Evolutionary conservation across 1,140 invertebrate genomes (phyloP), one percentile per base, ranked within the genome.

Genomic region (Penaeus vannamei): DNA sequence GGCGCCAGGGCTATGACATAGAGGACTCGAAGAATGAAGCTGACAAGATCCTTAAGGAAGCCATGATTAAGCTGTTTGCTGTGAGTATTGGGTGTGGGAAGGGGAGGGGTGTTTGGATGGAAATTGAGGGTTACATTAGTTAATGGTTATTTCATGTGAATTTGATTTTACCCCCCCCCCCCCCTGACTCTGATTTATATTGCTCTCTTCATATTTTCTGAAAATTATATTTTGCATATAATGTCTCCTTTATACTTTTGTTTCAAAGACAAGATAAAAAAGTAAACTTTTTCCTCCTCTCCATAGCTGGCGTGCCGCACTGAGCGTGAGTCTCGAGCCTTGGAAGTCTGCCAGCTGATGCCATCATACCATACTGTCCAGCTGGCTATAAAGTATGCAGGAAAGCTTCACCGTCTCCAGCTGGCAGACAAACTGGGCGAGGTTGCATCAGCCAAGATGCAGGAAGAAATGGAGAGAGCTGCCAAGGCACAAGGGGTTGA

Each of bases 1-100:
- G 91, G 91, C 76, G 86, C 23, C 92, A 92, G 66, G 92, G 91
- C 23, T 93, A 91, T 90, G 92, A 93, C 46, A 90, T 92, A 12
- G 92, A 93, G 36, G 93, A 93, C 19, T 92, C 91, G 81, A 93
- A 93, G 87, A 87, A 36, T 66, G 85, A 91, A 59, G 69, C 85
- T 1, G 81, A 87, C 14, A 59, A 81, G n/a, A 62, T 86, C 20
- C 23, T 91, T 10, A 95, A 96, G 90, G 96, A 98, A 92, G 95
- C 95, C n/a, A 95, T 98, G 46, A 95, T 99, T 89, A 98, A 97
- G 93, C 93, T 98, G 32, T 98, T 99, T 94, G 97, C 97, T 29
- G 96, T 97, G 93, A 95, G 93, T 90, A 77, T 83, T 42, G 36
- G 36, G 36, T 42, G 36, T 42, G 36, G 36, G 36, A 0, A 42